A percentile compares a stretch with the other conserved stretches of the same genome.
Evolutionary conservation across 2,888 invertebrate genomes (phyloP).

Genomic region (Coleophora flavipennella): DNA sequence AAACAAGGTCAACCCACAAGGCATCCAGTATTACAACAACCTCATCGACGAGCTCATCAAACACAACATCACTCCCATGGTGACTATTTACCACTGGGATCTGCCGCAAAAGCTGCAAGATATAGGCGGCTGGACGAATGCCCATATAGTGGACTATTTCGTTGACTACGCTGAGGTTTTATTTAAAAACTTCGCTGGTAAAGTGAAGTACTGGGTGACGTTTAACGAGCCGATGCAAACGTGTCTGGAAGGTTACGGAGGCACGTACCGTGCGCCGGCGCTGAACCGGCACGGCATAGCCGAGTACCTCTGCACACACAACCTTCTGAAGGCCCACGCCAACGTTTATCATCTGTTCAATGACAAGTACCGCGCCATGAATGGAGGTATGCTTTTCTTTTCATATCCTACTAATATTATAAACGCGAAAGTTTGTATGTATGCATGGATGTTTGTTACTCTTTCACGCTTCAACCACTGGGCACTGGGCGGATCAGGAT

Average conservation of each 20-base stretch:
- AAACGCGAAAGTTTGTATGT: too few relatives aligned
- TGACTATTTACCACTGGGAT: conserved; percentile 82
- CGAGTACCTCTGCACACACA: conserved; percentile 80
- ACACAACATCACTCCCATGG: conserved; percentile 79
- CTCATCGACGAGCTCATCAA: conserved; percentile 79
- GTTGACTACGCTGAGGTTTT: conserved; percentile 76
- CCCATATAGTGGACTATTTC: conserved; percentile 75
- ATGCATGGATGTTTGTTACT: too few relatives aligned
- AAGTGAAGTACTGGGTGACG: conserved; percentile 82
- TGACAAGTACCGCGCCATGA: conserved; percentile 65
- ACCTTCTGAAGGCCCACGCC: conserved; percentile 81
- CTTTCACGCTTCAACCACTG: too few relatives aligned
- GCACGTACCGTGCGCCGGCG: conserved; percentile 73
- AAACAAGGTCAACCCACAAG: conserved; percentile 77
- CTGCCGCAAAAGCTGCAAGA: conserved; percentile 76
- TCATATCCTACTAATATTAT: too few relatives aligned
- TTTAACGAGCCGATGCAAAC: conserved; percentile 81
- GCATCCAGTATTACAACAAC: conserved; percentile 83
- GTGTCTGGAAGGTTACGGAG: conserved; percentile 70
- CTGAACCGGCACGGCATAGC: conserved; percentile 74
- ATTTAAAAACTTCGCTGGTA: conserved; percentile 74
- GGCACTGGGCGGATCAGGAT: too few relatives aligned
- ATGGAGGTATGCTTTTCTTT: conserved; percentile 56
- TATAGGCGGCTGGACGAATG: conserved; percentile 79
- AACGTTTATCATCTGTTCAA: conserved; percentile 78